These are phyloP conservation scores for Bolinopsis microptera DNA, from an alignment of 37 sponge, comb jelly and placozoan species.

Conservation along the genomic window DNA sequence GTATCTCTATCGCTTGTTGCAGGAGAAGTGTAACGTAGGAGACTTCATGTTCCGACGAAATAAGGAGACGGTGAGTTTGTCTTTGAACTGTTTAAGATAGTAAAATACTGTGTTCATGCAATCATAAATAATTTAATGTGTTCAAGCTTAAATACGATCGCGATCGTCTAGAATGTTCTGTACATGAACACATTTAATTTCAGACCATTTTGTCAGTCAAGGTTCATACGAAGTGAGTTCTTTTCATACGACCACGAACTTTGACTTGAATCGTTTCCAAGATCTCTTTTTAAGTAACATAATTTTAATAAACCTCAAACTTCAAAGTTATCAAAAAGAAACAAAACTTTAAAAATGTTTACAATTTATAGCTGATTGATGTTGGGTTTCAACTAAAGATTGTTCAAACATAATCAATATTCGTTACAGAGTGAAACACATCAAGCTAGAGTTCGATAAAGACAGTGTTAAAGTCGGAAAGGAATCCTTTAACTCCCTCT, in stretches of 20 bases:
- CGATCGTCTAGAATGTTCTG: not conserved
- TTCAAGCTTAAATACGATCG: not conserved
- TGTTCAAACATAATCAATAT: not conserved
- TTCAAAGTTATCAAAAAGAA: too few species aligned
- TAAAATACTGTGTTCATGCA: too few species aligned
- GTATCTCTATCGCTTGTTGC: not conserved
- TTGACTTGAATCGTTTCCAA: too few species aligned
- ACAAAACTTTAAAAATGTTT: too few species aligned
- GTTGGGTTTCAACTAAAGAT: too few species aligned
- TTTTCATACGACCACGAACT: too few species aligned
- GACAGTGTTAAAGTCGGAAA: constrained; percentile 15
- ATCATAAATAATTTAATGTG: too few species aligned
- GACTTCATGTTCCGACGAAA: constrained; percentile 22
- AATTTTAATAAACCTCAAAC: too few species aligned
- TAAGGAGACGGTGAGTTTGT: constrained; percentile 50
- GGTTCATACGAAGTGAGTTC: constrained; percentile 15
- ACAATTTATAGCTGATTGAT: too few species aligned
- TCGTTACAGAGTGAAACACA: not conserved
- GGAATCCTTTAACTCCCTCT: not conserved
- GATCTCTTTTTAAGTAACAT: too few species aligned
- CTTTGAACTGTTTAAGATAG: not conserved
- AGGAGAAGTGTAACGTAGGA: constrained; percentile 17
- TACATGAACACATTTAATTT: not conserved
- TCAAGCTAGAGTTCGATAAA: not conserved
- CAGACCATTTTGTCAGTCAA: constrained; percentile 36